Conservation (phyloP, 2,888 invertebrate genomes). For the Ochropleura plecta region DNA sequence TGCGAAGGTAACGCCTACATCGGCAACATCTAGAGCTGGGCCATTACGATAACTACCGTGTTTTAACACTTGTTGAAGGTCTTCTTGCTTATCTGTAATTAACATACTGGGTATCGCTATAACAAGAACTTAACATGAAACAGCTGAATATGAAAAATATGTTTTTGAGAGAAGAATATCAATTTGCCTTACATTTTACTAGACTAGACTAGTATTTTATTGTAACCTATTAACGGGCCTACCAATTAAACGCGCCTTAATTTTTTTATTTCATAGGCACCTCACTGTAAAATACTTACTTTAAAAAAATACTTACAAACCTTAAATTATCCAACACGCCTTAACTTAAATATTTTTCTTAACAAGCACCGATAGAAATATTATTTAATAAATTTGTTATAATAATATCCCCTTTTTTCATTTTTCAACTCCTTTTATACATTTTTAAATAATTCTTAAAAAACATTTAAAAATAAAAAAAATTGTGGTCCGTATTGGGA, state of each 20-base stretch:
- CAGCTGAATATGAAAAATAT: constrained; percentile 36
- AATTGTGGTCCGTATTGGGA: too few species aligned
- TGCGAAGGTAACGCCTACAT: constrained; percentile 51
- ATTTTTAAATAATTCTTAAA: too few species aligned
- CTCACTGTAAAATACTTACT: background rate
- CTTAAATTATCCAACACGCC: too few species aligned
- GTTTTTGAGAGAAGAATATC: constrained; percentile 32
- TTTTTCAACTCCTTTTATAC: too few species aligned
- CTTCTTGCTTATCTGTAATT: constrained; percentile 48
- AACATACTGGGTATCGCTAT: constrained; percentile 50
- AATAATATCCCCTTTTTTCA: background rate
- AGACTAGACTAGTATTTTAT: constrained; percentile 9
- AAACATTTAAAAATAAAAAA: too few species aligned
- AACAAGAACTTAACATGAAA: constrained; percentile 22
- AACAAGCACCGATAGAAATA: background rate
- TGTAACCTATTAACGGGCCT: background rate
- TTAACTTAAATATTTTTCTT: background rate
- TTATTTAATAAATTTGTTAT: constrained; percentile 9
- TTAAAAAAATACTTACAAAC: too few species aligned
- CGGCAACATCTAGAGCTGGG: constrained; percentile 44
- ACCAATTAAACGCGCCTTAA: background rate
- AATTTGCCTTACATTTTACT: constrained; percentile 33
- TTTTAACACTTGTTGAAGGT: constrained; percentile 51
- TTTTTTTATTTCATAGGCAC: background rate
- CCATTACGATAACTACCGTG: constrained; percentile 45